A percentile compares a stretch with the other conserved stretches of the same genome.
phyloP scores from a whole-genome alignment of 2,888 invertebrate species.

The Rhagonycha lutea region DNA sequence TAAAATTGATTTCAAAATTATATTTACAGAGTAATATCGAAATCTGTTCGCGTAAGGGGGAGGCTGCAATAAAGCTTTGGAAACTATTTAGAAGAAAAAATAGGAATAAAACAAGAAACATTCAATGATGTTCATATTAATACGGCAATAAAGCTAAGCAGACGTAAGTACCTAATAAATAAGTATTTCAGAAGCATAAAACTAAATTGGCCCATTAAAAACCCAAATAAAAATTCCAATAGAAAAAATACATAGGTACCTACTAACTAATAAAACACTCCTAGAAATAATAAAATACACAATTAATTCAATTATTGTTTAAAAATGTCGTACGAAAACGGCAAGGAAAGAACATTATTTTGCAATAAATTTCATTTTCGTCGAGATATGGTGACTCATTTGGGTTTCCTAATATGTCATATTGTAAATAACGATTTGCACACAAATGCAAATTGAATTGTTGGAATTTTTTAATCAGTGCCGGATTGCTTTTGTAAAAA shows the following conservation, averaged over 20 bases:
- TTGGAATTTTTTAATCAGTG: too few species aligned
- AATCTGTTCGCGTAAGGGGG: not conserved
- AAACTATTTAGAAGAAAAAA: not conserved
- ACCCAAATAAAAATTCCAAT: not conserved
- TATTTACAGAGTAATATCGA: not conserved
- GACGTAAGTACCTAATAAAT: not conserved
- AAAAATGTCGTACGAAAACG: too few species aligned
- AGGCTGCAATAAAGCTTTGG: not conserved
- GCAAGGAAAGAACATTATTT: too few species aligned
- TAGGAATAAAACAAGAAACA: not conserved
- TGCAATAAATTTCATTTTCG: too few species aligned
- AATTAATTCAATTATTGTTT: not conserved
- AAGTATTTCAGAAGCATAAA: not conserved
- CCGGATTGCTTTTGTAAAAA: too few species aligned
- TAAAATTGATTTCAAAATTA: not conserved
- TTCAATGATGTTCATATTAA: not conserved
- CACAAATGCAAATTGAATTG: too few species aligned
- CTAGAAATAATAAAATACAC: not conserved
- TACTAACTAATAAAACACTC: not conserved
- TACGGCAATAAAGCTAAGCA: not conserved
- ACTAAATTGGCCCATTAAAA: not conserved
- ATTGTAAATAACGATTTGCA: too few species aligned
- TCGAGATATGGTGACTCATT: too few species aligned
- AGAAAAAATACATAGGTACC: not conserved
- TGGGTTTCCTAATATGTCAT: too few species aligned